Evolutionary conservation across 2,888 invertebrate genomes (phyloP).

Genomic region (Celastrina argiolus): DNA sequence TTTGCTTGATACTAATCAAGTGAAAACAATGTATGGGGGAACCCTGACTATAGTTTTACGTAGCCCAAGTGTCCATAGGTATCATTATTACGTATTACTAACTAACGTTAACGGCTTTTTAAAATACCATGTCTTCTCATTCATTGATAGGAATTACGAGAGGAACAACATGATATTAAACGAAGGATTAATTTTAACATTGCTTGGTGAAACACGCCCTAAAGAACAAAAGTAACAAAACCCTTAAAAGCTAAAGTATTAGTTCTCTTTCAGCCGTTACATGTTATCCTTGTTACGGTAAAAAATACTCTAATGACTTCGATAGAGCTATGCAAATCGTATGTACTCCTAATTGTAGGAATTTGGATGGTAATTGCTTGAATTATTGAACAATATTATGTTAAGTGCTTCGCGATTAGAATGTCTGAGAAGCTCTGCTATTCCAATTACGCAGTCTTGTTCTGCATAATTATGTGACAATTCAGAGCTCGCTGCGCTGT

Average conservation of each 20-base stretch:
- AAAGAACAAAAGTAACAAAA: neutral
- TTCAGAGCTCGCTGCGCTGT: neutral
- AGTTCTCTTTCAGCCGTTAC: neutral
- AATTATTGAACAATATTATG: constrained; percentile 11
- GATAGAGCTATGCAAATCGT: neutral
- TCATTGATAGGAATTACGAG: too few species aligned
- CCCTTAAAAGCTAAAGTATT: neutral
- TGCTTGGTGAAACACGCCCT: too few species aligned
- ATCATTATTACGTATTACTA: too few species aligned
- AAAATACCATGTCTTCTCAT: too few species aligned
- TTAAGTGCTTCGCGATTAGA: constrained; percentile 1
- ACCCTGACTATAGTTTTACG: too few species aligned
- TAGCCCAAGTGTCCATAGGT: too few species aligned
- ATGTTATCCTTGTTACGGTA: neutral
- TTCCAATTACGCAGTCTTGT: constrained; percentile 4
- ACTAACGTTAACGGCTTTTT: too few species aligned
- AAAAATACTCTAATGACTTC: neutral
- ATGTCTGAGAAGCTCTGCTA: neutral
- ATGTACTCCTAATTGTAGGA: neutral
- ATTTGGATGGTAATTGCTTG: neutral
- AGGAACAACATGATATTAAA: too few species aligned
- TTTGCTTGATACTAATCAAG: too few species aligned
- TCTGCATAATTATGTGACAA: neutral
- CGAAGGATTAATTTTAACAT: too few species aligned
- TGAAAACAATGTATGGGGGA: too few species aligned